Base-by-base conservation (phyloP, 2,888 invertebrate species). In the Xestia rhomboidea region DNA sequence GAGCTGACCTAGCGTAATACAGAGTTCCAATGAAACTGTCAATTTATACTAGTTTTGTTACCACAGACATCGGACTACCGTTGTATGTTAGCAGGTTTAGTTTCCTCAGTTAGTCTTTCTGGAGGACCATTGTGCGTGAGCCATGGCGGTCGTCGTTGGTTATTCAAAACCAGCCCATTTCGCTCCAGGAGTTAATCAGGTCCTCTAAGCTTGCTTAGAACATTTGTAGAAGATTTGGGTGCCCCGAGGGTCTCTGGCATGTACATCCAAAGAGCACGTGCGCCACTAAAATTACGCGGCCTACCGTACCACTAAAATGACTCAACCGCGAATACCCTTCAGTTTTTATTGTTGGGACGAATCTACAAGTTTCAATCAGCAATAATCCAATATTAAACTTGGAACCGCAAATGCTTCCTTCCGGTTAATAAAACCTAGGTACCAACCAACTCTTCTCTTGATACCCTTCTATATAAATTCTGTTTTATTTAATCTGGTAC, bases 371-470 rank as follows among this genome's bases (percentile, higher is more conserved):
- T 8, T n/a, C 41, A 63, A 70, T 60, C 60, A 30, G 27, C 60
- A 63, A 63, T 38, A 7, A 63, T 64, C 6, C 24, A 46, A 38
- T 73, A 51, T 38, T 74, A 15, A 72, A 70, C 60, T 73, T 27
- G 27, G 30, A 68, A 81, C 77, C 69, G 34, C 57, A 60, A 73
- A 68, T 27, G 54, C 63, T 85, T 78, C 83, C 78, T 85, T 73
- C 82, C 82, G 49, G 60, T 21, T 13, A 38, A 57, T 76, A 38
- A 62, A 70, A 76, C 18, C 46, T 30, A 11, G 7, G 15, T 27
- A 27, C 44, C 49, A 18, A 4, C 27, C 51, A 57, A 2, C 4
- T 34, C 4, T 34, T 34, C 4, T 34, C 4, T 34, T 34, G 13
- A 7, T 24, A 7, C 15, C 24, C 7, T 38, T 63, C n/a, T 41